A percentile compares a stretch with the other conserved stretches of the same genome.
These are phyloP conservation scores for Vollenhovia emeryi DNA, from an alignment of 1,140 invertebrate genomes.

Conservation along the genomic window DNA sequence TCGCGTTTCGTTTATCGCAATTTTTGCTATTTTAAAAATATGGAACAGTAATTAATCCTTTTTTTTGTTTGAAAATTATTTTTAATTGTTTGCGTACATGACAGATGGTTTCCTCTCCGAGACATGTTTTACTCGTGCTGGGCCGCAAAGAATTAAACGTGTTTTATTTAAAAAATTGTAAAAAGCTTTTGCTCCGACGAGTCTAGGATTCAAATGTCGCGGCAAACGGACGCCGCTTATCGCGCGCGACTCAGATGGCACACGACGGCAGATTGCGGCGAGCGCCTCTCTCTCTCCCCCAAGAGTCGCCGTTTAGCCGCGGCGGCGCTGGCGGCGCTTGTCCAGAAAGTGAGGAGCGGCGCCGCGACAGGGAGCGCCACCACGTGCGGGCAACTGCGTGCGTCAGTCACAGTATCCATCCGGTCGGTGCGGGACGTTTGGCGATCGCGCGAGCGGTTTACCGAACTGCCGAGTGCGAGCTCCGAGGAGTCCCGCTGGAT, in stretches of 20 bases:
- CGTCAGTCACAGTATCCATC: slow-evolving; percentile 23
- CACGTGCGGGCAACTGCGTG: slow-evolving; percentile 38
- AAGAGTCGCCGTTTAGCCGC: neutral
- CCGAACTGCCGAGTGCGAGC: neutral
- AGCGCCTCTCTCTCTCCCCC: too few species aligned
- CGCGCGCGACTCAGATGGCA: neutral
- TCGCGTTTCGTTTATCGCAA: too few species aligned
- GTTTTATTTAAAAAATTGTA: too few species aligned
- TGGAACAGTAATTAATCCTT: too few species aligned
- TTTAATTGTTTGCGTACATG: too few species aligned
- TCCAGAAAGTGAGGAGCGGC: neutral
- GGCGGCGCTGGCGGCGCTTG: neutral
- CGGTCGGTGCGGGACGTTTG: slow-evolving; percentile 18
- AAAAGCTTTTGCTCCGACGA: too few species aligned
- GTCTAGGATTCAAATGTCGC: neutral
- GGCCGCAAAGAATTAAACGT: too few species aligned
- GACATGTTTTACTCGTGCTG: too few species aligned
- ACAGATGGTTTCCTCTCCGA: too few species aligned
- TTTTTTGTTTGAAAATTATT: too few species aligned
- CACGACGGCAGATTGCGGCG: neutral
- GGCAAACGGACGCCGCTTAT: neutral
- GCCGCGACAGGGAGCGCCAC: slow-evolving; percentile 18
- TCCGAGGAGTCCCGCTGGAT: neutral
- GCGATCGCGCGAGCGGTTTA: slow-evolving; percentile 4
- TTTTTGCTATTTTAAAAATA: too few species aligned